Evolutionary conservation across 2,113 vertebrate genomes (phyloP).

Genomic region (Dissostichus mawsoni): DNA sequence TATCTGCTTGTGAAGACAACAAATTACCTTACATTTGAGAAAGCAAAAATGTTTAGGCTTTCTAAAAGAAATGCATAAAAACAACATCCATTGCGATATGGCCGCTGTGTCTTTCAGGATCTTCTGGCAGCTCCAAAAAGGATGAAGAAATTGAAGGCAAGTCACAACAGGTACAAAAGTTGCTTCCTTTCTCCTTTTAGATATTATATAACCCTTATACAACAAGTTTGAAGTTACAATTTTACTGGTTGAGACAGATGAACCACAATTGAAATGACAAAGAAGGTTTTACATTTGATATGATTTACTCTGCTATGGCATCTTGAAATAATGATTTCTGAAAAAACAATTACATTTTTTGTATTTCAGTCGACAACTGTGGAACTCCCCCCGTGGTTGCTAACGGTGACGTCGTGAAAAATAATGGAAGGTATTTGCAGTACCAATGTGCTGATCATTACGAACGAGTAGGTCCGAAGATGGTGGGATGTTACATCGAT

Average conservation of each 20-base stretch:
- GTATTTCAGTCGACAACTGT: slow-evolving; percentile 42
- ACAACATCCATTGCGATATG: too few species aligned
- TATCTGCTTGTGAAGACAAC: background rate
- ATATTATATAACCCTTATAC: background rate
- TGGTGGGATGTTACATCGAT: slow-evolving; percentile 21
- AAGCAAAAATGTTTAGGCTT: too few species aligned
- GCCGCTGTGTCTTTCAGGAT: too few species aligned
- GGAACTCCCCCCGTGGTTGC: accelerated
- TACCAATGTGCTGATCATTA: background rate
- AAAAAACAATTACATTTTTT: background rate
- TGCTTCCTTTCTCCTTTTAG: background rate
- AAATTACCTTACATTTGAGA: background rate
- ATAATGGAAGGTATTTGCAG: accelerated
- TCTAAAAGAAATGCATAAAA: too few species aligned
- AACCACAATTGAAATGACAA: too few species aligned
- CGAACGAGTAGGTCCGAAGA: slow-evolving; percentile 13
- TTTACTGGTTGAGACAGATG: too few species aligned
- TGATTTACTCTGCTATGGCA: background rate
- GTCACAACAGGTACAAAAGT: background rate
- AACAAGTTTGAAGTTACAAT: background rate
- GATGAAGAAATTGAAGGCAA: too few species aligned
- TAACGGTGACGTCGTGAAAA: background rate
- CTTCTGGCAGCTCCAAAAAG: too few species aligned
- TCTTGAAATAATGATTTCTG: background rate
- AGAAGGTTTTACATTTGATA: too few species aligned